Conservation (phyloP, 2,888 invertebrate genomes). For the Octonoba sinensis region DNA sequence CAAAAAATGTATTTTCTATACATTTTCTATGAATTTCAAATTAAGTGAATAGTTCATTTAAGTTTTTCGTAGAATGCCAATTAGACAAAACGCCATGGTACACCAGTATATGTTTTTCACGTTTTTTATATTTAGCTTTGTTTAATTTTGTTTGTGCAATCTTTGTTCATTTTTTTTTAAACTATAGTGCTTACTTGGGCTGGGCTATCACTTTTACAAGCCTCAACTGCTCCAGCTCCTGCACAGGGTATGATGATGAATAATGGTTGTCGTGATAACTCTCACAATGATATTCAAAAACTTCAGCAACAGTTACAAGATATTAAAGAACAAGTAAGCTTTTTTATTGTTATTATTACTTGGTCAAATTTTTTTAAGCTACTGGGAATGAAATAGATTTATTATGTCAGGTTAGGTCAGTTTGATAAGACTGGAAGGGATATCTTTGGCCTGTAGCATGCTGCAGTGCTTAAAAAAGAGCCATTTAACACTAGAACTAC, state of each 20-base stretch:
- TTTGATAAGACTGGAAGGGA: no score
- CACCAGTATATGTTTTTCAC: background rate
- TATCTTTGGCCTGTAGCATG: background rate
- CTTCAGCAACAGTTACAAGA: constrained; percentile 95
- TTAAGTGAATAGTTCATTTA: no score
- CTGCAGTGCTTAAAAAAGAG: no score
- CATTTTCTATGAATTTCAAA: no score
- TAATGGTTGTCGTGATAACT: constrained; percentile 79
- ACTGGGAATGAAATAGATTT: no score
- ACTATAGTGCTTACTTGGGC: constrained; percentile 29
- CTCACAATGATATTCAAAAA: constrained; percentile 85
- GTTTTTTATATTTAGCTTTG: background rate
- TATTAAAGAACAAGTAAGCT: constrained; percentile 92
- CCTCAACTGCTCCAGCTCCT: constrained; percentile 30
- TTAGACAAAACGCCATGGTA: background rate
- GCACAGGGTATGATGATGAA: constrained; percentile 72
- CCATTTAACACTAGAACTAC: no score
- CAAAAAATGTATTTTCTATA: no score
- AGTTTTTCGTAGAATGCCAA: no score
- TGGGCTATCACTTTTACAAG: constrained; percentile 39
- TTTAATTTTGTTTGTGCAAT: background rate
- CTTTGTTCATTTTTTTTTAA: background rate
- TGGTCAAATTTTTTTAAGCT: no score
- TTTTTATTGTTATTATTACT: no score
- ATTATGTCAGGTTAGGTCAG: no score